A percentile compares a stretch with the other conserved stretches of the same genome.
Conservation (phyloP, 2,888 invertebrate species). For the Tricholauxania praeusta region DNA sequence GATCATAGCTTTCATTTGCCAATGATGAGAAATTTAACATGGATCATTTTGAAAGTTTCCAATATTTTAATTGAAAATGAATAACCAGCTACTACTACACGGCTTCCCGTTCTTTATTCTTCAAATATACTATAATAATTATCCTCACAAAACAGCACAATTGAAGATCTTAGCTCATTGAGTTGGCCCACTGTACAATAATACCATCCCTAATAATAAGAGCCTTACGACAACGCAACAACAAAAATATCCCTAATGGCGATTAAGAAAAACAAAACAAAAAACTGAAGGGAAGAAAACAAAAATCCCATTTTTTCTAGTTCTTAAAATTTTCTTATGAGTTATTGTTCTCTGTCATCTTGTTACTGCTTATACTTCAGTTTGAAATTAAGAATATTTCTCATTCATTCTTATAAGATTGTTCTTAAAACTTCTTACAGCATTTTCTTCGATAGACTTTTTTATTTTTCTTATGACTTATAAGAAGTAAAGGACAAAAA, state of each 20-base stretch:
- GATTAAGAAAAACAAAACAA: conserved; percentile 15
- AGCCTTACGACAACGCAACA: not conserved
- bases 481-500: not conserved
- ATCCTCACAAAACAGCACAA: no score
- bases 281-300: not conserved
- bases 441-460: not conserved
- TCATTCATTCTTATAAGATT: conserved; percentile 15
- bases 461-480: no score
- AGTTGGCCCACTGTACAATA: no score
- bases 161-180: no score
- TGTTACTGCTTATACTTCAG: not conserved
- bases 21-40: no score
- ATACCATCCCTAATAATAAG: no score
- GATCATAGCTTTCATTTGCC: no score
- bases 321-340: conserved; percentile 24
- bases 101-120: no score
- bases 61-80: no score
- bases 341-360: conserved; percentile 18
- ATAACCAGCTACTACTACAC: no score
- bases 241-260: conserved; percentile 22
- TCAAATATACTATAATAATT: no score
- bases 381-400: conserved; percentile 6
- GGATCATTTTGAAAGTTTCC: no score
- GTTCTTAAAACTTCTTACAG: not conserved
- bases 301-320: not conserved